phyloP scores from a whole-genome alignment of 2,888 invertebrate genomes.

The Drosophila imparisetae region DNA sequence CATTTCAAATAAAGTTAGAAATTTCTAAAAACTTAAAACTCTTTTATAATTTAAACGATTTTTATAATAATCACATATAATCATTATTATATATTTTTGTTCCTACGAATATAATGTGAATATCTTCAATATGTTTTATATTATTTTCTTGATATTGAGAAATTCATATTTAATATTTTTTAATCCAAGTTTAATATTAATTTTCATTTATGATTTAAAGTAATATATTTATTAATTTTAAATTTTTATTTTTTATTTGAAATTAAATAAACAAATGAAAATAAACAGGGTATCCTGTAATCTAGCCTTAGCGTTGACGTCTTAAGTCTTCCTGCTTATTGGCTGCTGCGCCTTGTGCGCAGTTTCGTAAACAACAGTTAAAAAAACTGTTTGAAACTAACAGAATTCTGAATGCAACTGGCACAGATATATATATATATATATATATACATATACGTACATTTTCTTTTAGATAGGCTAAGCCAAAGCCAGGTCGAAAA shows the following conservation, averaged over 20 bases:
- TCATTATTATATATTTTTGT: neutral
- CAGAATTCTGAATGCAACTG: slow-evolving; percentile 37
- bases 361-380: slow-evolving; percentile 56
- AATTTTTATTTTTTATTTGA: neutral
- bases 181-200: neutral
- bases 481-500: slow-evolving; percentile 28
- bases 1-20: neutral
- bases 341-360: slow-evolving; percentile 30
- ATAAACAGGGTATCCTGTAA: neutral
- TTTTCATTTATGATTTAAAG: neutral
- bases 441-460: neutral
- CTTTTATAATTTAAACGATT: neutral
- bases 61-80: neutral
- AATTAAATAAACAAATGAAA: neutral
- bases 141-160: neutral
- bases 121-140: too few species aligned
- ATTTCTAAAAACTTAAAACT: neutral
- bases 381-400: slow-evolving; percentile 41
- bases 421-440: slow-evolving; percentile 21
- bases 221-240: neutral
- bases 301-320: too few species aligned
- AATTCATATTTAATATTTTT: neutral
- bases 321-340: neutral
- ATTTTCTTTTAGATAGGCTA: slow-evolving; percentile 3
- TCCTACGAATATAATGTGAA: neutral